Base-by-base conservation (phyloP, 2,888 invertebrate species). In the Invenusta paracnida region DNA sequence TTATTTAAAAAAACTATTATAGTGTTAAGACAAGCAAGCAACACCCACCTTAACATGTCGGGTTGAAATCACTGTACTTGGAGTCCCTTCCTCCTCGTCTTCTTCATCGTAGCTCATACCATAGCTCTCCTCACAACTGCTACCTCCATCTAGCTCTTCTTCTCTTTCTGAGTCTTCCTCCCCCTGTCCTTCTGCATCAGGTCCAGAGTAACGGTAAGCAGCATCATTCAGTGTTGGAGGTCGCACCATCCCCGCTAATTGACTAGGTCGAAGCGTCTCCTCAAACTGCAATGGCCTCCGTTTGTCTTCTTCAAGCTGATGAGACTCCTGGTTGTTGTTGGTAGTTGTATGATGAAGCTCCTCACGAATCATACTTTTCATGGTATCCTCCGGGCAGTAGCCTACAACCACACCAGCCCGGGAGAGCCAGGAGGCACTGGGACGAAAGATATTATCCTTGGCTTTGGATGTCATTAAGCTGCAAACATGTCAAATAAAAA, bases 341-440 rank as follows among this genome's bases (percentile, higher is more conserved):
- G n/a, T n/a, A n/a, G n/a, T n/a, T n/a, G n/a, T n/a, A n/a, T n/a
- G n/a, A n/a, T n/a, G n/a, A n/a, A n/a, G 25, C 25, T 73, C 73
- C 82, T 30, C 31, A 1, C 31, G 11, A 2, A 82, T 82, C 31
- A 85, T 79, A 25, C 85, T 85, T 30, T 85, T 85, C 81, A 81
- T 81, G 2, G 85, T 85, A 30, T 85, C 85, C 30, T 85, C 85
- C 1, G 85, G 85, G 29, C 29, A 28, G 29, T 85, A 85, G 5
- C 31, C 31, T n/a, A 85, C 85, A 11, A 85, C 81, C 23, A 85
- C 85, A 5, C 85, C 85, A 2, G 85, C 85, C 13, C 85, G 83
- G 29, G 85, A 85, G 0, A 31, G 27, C 85, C 85, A 85, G 0
- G 85, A 85, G n/a, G 82, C 31, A 30, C 30, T 30, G 2, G 82